Evolutionary conservation across 1,140 invertebrate genomes (phyloP).

Genomic region (Drosophila ananassae): DNA sequence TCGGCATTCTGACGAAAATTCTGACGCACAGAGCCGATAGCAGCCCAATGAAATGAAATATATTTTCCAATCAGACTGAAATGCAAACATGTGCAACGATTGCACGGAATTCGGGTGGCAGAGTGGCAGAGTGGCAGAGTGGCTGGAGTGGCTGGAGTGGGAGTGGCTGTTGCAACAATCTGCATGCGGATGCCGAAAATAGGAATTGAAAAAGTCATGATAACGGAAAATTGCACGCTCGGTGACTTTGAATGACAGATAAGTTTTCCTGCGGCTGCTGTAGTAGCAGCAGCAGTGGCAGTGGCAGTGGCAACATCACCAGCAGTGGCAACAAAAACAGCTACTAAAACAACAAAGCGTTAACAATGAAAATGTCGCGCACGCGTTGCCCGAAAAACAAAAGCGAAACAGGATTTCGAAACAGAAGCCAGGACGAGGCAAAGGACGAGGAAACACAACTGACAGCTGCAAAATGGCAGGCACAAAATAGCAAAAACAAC

Average conservation of each 20-base stretch:
- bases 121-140: conserved; percentile 1
- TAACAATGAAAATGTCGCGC: conserved; percentile 79
- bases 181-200: conserved; percentile 51
- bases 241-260: conserved; percentile 80
- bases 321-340: conserved; percentile 14
- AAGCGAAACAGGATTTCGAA: background rate
- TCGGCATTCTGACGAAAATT: conserved; percentile 17
- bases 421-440: background rate
- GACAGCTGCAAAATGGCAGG: conserved; percentile 74
- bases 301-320: too few species aligned
- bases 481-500: conserved; percentile 42
- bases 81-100: conserved; percentile 73
- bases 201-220: conserved; percentile 78
- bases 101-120: conserved; percentile 29
- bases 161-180: conserved; percentile 6
- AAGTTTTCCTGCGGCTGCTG: conserved; percentile 52
- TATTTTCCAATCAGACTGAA: conserved; percentile 81
- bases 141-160: background rate
- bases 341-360: conserved; percentile 64
- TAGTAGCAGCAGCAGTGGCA: conserved; percentile 17
- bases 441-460: conserved; percentile 44
- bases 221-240: conserved; percentile 71
- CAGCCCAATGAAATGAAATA: conserved; percentile 73
- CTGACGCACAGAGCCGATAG: conserved; percentile 40
- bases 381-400: conserved; percentile 60